Evolutionary conservation across 2,797 vertebrate species (phyloP), one percentile per base, ranked within the genome.

Genomic region (Lagorchestes hirsutus): DNA sequence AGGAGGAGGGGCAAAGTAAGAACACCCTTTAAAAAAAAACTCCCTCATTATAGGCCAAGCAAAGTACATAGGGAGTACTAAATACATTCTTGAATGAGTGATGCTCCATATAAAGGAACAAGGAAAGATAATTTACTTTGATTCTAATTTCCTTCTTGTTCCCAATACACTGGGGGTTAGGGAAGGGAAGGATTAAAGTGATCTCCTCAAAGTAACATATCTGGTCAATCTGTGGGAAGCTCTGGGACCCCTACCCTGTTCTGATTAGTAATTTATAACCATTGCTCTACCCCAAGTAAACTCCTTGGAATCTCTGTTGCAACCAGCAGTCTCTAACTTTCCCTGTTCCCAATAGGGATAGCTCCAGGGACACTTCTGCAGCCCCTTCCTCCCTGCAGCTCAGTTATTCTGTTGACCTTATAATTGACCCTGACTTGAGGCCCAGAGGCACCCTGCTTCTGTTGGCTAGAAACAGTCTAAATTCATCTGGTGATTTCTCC

Each of bases 341-440:
- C n/a, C 67, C n/a, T 74, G 14, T 22, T 40, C 14, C n/a, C n/a
- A 0, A 40, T 8, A 74, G n/a, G 2, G 14, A 22, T 40, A 74
- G 34, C 67, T 74, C n/a, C n/a, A 74, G 67, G 67, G 16, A 74
- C 16, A 40, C 67, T 22, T 74, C n/a, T 74, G 0, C 16, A 22
- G 3, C 16, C 2, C 16, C 67, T 74, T 5, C 16, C n/a, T 74
- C 40, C 16, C n/a, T 74, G 18, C n/a, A 74, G 18, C 22, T 74
- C 34, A 74, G 34, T 18, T 74, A 74, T 40, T 40, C 62, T n/a
- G 5, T 74, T 74, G n/a, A 74, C n/a, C n/a, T 5, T 74, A 40
- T 5, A n/a, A 1, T 0, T 74, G n/a, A 22, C 34, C 5, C 5
- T 40, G n/a, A 6, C n/a, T 22, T 40, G 16, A 40, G n/a, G 1